Conservation (phyloP, 2,888 invertebrate species). For the Eulithis prunata region DNA sequence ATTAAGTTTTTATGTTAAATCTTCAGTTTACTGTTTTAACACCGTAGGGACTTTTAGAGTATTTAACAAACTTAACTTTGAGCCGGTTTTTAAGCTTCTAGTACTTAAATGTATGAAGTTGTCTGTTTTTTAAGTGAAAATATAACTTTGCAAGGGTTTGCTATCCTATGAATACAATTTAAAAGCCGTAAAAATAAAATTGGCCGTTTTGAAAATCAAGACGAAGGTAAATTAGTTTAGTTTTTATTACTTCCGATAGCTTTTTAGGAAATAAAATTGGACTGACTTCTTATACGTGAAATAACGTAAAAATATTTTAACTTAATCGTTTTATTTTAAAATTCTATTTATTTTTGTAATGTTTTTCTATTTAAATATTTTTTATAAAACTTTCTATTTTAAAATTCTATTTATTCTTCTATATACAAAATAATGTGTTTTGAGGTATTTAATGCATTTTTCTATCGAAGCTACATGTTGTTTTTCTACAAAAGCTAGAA, state of each 20-base stretch:
- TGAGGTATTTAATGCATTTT: too few relatives aligned
- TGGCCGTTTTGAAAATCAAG: constrained; percentile 42
- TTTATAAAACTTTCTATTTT: background rate
- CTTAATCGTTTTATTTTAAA: background rate
- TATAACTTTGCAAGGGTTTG: constrained; percentile 38
- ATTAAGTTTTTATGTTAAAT: constrained; percentile 49
- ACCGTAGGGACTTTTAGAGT: constrained; percentile 45
- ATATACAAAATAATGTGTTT: too few relatives aligned
- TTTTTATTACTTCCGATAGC: constrained; percentile 44
- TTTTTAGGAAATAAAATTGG: constrained; percentile 11
- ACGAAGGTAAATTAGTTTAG: constrained; percentile 38
- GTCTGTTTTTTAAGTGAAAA: constrained; percentile 25
- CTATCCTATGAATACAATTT: constrained; percentile 51
- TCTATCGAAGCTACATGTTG: too few relatives aligned
- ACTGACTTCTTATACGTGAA: background rate
- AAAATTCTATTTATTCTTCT: background rate
- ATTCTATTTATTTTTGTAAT: background rate
- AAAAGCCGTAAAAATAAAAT: constrained; percentile 56
- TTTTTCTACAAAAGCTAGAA: too few relatives aligned
- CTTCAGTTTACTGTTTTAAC: constrained; percentile 47
- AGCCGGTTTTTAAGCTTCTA: constrained; percentile 2
- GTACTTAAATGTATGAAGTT: accelerated
- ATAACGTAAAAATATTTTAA: constrained; percentile 7
- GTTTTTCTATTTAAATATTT: too few relatives aligned
- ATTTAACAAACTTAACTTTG: constrained; percentile 44